Evolutionary conservation across 2,888 invertebrate species (phyloP).

Genomic region (Volucella bombylans): DNA sequence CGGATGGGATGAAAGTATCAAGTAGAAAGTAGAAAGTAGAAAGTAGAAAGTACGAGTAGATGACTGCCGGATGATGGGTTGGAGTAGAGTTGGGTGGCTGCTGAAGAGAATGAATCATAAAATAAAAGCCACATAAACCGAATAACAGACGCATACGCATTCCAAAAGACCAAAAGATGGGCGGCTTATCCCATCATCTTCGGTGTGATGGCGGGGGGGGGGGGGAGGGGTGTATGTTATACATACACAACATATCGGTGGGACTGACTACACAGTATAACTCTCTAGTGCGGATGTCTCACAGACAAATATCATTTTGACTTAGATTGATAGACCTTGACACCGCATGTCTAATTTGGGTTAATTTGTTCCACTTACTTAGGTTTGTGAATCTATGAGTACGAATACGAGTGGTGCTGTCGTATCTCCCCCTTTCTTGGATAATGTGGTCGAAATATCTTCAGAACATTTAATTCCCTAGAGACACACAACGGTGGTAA

Average conservation of each 20-base stretch:
- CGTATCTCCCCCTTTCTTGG: conserved; percentile 20
- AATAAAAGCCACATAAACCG: conserved; percentile 65
- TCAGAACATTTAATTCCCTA: conserved; percentile 70
- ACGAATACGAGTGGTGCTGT: background rate
- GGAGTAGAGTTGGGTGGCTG: background rate
- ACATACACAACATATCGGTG: background rate
- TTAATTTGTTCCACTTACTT: conserved; percentile 74
- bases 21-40: too few species aligned
- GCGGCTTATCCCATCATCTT: conserved; percentile 60
- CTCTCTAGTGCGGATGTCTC: conserved; percentile 1
- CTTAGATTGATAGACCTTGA: conserved; percentile 74
- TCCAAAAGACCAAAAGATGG: conserved; percentile 56
- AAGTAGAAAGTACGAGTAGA: too few species aligned
- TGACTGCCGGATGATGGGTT: background rate
- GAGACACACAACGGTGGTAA: conserved; percentile 57
- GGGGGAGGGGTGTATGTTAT: background rate
- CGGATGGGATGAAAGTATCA: conserved; percentile 17
- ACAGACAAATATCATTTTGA: conserved; percentile 71
- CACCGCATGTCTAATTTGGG: conserved; percentile 74
- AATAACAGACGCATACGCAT: conserved; percentile 57
- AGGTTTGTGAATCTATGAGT: conserved; percentile 69
- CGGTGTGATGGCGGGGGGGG: background rate
- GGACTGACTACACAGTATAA: background rate
- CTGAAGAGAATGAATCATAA: conserved; percentile 61
- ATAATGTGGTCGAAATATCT: conserved; percentile 71